A percentile compares a stretch with the other conserved stretches of the same genome.
Evolutionary conservation across 92 coral and sea anemone species (phyloP).

Genomic region (Zoanthus sociatus): DNA sequence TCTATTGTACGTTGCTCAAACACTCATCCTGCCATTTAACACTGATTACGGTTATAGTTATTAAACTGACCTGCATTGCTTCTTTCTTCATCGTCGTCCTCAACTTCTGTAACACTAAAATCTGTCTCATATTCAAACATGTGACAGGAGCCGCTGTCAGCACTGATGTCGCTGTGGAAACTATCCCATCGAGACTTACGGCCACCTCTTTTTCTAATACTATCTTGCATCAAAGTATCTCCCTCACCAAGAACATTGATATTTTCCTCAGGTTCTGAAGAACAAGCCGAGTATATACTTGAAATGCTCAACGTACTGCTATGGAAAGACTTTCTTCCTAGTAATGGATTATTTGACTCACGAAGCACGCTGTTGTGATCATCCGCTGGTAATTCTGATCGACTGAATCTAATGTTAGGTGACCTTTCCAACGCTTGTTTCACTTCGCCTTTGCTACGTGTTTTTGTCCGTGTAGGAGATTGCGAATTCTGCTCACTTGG

Average conservation of each 20-base stretch:
- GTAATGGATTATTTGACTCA: not conserved
- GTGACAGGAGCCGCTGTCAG: conserved; percentile 98
- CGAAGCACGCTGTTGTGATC: not conserved
- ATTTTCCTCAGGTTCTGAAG: conserved; percentile 79
- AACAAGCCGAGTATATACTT: conserved; percentile 50
- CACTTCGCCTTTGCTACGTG: not conserved
- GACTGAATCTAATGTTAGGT: not conserved
- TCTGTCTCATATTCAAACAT: conserved; percentile 86
- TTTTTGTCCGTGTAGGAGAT: not conserved
- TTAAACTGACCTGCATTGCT: conserved; percentile 53
- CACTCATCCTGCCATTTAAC: too few relatives aligned
- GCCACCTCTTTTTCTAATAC: conserved; percentile 51
- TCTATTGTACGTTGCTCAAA: too few relatives aligned
- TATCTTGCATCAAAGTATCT: conserved; percentile 49
- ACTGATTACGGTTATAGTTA: not conserved
- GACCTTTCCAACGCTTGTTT: conserved; percentile 22
- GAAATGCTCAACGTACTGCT: conserved; percentile 8
- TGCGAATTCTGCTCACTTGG: not conserved
- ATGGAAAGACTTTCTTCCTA: not conserved
- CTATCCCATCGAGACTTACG: conserved; percentile 89
- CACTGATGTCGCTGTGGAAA: conserved; percentile 94
- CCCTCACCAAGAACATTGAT: conserved; percentile 64
- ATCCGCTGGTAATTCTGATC: not conserved
- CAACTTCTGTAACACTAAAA: conserved; percentile 70
- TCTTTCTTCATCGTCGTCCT: conserved; percentile 65